Conservation (phyloP, 2,888 invertebrate genomes). For the Disparrhopalites patrizii region DNA sequence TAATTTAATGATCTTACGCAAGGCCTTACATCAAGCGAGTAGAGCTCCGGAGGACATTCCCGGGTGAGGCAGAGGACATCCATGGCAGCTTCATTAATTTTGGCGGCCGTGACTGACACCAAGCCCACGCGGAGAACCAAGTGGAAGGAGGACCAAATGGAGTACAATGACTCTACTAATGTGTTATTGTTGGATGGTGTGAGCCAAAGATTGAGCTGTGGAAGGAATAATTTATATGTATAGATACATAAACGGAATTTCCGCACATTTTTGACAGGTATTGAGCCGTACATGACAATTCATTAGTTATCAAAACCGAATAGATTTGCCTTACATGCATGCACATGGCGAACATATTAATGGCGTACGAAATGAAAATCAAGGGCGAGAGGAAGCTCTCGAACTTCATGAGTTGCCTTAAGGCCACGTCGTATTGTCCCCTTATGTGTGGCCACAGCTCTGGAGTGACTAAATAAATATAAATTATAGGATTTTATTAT, state of each 20-base stretch:
- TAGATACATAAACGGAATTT: too few species aligned
- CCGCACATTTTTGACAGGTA: too few species aligned
- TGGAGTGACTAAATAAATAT: neutral
- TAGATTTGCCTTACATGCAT: too few species aligned
- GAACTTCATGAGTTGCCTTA: neutral
- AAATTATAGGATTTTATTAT: neutral
- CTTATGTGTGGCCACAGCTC: neutral
- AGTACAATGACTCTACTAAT: neutral
- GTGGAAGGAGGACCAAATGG: neutral
- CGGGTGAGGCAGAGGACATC: neutral
- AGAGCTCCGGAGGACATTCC: neutral
- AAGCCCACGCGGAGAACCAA: neutral
- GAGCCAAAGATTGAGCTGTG: neutral
- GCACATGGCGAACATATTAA: neutral
- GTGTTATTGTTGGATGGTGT: neutral
- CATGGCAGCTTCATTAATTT: neutral
- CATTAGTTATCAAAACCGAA: too few species aligned
- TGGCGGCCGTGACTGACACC: neutral
- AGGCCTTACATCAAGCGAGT: neutral
- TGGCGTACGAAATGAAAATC: neutral
- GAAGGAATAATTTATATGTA: too few species aligned
- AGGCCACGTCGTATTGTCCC: neutral
- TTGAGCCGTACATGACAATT: too few species aligned
- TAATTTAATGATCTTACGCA: too few species aligned
- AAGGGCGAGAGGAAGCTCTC: neutral